These are phyloP conservation scores for Probosciger aterrimus DNA, from an alignment of 2,113 vertebrate genomes.

Conservation along the genomic window DNA sequence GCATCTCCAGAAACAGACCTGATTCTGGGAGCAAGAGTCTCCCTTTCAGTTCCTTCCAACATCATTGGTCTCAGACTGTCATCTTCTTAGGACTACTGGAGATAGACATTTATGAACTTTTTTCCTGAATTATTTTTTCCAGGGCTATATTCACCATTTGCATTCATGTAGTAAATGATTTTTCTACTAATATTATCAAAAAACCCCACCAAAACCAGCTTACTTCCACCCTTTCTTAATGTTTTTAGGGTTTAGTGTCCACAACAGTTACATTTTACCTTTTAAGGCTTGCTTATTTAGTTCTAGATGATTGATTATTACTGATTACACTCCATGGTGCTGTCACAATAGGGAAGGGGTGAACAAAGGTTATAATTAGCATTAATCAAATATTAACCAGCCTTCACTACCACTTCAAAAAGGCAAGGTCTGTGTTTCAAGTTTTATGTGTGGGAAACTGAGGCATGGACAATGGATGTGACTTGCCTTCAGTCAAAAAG, in stretches of 20 bases:
- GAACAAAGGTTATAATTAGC: not conserved
- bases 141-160: not conserved
- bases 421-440: not conserved
- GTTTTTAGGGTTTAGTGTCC: not conserved
- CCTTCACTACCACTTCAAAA: not conserved
- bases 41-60: not conserved
- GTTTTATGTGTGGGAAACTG: not conserved
- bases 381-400: not conserved
- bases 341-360: not conserved
- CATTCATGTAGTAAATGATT: not conserved
- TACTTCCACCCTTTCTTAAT: not conserved
- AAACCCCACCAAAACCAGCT: not conserved
- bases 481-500: not conserved
- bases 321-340: not conserved
- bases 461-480: not conserved
- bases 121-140: not conserved
- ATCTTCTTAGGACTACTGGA: not conserved
- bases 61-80: not conserved
- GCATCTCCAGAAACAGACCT: not conserved
- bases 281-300: not conserved
- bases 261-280: not conserved
- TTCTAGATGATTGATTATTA: not conserved
- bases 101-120: not conserved
- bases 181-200: not conserved
- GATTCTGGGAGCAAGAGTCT: not conserved